These are phyloP conservation scores for Drosophila neotestacea DNA, from an alignment of 2,888 invertebrate species.

Conservation along the genomic window DNA sequence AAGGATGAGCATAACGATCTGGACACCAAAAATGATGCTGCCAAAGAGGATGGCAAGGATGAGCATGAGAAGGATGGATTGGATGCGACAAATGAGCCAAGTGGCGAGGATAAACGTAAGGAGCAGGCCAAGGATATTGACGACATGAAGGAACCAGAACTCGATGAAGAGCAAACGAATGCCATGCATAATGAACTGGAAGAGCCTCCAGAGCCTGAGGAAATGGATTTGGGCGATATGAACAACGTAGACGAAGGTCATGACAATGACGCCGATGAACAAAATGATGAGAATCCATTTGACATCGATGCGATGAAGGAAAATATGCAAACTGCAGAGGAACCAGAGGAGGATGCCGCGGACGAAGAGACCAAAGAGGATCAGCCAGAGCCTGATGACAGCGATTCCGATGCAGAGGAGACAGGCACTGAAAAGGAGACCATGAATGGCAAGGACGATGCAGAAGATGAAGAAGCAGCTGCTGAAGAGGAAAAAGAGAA, in stretches of 20 bases:
- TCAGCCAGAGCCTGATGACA: constrained; percentile 86
- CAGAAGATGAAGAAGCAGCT: constrained; percentile 84
- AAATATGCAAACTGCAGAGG: constrained; percentile 84
- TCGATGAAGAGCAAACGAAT: constrained; percentile 92
- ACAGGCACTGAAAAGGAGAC: constrained; percentile 45
- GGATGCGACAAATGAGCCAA: constrained; percentile 83
- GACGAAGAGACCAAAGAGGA: constrained; percentile 86
- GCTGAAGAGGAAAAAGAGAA: constrained; percentile 86
- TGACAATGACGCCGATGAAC: constrained; percentile 87
- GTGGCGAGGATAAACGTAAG: constrained; percentile 81
- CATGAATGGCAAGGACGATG: constrained; percentile 81
- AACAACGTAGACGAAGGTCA: constrained; percentile 91
- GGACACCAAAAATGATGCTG: constrained; percentile 86
- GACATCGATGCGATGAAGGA: constrained; percentile 93
- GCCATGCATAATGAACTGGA: constrained; percentile 93
- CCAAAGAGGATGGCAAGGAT: constrained; percentile 86
- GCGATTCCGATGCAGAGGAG: constrained; percentile 85
- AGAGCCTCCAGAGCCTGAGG: constrained; percentile 92
- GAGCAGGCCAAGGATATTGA: constrained; percentile 90
- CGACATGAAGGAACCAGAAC: constrained; percentile 92
- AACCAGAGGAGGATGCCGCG: constrained; percentile 83
- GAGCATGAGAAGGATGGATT: constrained; percentile 86
- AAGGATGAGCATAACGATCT: constrained; percentile 86
- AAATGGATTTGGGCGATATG: constrained; percentile 95
- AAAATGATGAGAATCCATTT: constrained; percentile 91